Evolutionary conservation across 2,113 vertebrate genomes (phyloP), one percentile per base, ranked within the genome.

Genomic region (Scopus umbretta): DNA sequence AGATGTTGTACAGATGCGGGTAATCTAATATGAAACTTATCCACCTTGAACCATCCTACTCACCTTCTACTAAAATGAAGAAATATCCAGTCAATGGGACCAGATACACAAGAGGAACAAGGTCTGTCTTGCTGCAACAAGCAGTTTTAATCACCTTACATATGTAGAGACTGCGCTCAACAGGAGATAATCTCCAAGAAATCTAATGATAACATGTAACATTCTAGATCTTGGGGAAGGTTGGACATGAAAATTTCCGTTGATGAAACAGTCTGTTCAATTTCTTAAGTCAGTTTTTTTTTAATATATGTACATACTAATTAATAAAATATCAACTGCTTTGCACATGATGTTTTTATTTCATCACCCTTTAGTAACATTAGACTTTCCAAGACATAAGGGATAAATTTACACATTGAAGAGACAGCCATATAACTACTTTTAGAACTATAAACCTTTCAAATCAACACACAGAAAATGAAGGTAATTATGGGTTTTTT

Each of bases 131-230:
- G 9, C 25, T 75, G 7, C 2, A 92, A 50, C 25, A 12, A 23
- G 55, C 78, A 30, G 7, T 73, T 93, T 83, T 86, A 67, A 80
- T 83, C 75, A 43, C 43, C 10, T 86, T 92, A 80, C 7, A 7
- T 19, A 82, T 66, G 67, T 82, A 86, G 50, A 94, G 72, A 87
- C 49, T 97, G 23, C 86, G 79, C 67, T 96, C 83, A 90, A 88
- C 43, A 80, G 79, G 67, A 95, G 13, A 75, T 53, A 56, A 94
- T 71, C 16, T 80, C 20, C 82, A 73, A 70, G 58, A 49, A 84
- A 67, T 2, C 4, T 1, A 8, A 9, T 90, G 86, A 94, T 70
- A 78, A 9, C 26, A 40, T 30, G 9, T 16, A n/a, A 43, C 43
- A 47, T 82, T 95, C 14, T 55, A 73, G 19, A 62, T 43, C 13